A percentile compares a stretch with the other conserved stretches of the same genome.
Evolutionary conservation across 2,797 vertebrate genomes (phyloP).

Genomic region (Neosilurus hyrtlii): DNA sequence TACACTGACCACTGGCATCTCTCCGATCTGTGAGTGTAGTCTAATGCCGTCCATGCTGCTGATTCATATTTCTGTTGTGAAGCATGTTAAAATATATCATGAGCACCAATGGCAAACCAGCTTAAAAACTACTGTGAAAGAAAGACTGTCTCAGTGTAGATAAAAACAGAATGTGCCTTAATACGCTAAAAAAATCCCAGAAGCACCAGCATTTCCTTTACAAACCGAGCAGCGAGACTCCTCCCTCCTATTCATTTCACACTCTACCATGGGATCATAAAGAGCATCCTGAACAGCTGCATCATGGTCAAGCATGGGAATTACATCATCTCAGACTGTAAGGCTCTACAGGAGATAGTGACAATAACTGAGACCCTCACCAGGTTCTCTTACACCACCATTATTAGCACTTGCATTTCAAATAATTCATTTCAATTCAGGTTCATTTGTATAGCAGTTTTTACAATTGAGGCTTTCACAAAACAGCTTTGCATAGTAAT

Average conservation of each 20-base stretch:
- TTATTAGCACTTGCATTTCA: neutral
- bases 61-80: neutral
- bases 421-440: too few species aligned
- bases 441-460: too few species aligned
- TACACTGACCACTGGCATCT: neutral
- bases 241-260: neutral
- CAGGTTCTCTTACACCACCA: neutral
- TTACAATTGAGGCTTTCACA: too few species aligned
- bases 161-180: neutral
- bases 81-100: neutral
- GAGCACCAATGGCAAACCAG: neutral
- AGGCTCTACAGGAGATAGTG: neutral
- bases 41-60: neutral
- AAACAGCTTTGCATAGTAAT: too few species aligned
- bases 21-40: neutral
- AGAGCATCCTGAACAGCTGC: conserved; percentile 6
- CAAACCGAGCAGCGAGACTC: neutral
- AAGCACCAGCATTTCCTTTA: neutral
- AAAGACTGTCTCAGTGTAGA: neutral
- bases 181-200: neutral
- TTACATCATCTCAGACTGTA: neutral
- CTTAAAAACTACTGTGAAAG: neutral
- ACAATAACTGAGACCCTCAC: neutral
- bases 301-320: neutral
- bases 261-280: neutral